These are phyloP conservation scores for Meleagris gallopavo DNA, from an alignment of 2,113 vertebrate species.

Conservation along the genomic window DNA sequence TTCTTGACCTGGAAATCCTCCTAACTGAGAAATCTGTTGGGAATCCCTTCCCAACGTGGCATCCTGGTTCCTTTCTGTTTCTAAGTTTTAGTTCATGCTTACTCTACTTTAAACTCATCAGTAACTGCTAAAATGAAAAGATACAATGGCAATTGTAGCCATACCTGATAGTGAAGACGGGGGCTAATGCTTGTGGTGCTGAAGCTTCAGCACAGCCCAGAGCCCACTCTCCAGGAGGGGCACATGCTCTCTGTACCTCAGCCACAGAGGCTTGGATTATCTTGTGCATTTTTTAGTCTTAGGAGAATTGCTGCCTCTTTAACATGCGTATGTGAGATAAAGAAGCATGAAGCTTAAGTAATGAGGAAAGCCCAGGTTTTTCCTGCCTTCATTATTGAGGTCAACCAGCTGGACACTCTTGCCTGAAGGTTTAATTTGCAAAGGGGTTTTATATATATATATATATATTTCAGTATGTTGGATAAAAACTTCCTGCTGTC, in stretches of 20 bases:
- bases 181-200: background rate
- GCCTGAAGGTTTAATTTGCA: background rate
- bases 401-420: background rate
- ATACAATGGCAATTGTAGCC: background rate
- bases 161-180: background rate
- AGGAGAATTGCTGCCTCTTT: background rate
- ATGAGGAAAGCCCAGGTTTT: background rate
- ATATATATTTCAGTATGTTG: background rate
- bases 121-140: background rate
- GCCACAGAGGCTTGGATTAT: background rate
- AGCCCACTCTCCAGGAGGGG: background rate
- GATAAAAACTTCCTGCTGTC: background rate
- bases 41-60: background rate
- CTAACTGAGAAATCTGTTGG: background rate
- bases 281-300: background rate
- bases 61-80: background rate
- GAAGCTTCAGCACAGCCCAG: background rate
- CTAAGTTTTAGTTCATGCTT: background rate
- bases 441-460: background rate
- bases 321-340: background rate
- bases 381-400: slow-evolving; percentile 1
- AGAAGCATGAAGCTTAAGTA: background rate
- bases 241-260: background rate
- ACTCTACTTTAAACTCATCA: background rate
- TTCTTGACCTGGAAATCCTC: background rate